Conservation (phyloP, 2,888 invertebrate species). For the Nomada flava region DNA sequence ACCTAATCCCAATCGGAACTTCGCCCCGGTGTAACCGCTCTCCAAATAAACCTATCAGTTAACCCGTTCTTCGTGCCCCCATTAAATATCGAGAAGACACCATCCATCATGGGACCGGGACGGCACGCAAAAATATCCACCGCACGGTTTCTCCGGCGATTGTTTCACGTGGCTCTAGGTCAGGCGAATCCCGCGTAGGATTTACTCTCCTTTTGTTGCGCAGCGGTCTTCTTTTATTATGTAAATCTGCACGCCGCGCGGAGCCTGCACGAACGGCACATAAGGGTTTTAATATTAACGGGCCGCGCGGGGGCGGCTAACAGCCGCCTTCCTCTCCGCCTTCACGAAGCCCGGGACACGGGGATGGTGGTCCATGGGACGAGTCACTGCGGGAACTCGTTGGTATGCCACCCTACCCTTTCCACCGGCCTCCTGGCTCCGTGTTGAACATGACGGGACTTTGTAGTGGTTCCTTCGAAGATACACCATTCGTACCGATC, state of each 20-base stretch:
- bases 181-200: conserved; percentile 24
- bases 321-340: conserved; percentile 15
- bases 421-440: conserved; percentile 47
- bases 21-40: conserved; percentile 2
- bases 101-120: conserved; percentile 26
- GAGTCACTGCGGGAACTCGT: conserved; percentile 64
- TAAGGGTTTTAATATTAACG: conserved; percentile 80
- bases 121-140: background rate
- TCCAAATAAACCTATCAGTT: background rate
- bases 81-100: background rate
- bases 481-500: conserved; percentile 72
- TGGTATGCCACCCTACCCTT: conserved; percentile 68
- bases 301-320: conserved; percentile 56
- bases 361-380: conserved; percentile 50
- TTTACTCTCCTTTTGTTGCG: conserved; percentile 62
- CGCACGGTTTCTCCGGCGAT: conserved; percentile 15
- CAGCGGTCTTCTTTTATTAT: conserved; percentile 74
- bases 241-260: conserved; percentile 74
- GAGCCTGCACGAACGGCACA: conserved; percentile 62
- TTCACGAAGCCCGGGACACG: conserved; percentile 5
- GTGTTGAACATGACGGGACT: conserved; percentile 73
- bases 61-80: background rate
- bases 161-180: conserved; percentile 27
- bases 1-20: conserved; percentile 8
- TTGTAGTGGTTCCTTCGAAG: conserved; percentile 64